phyloP scores from a whole-genome alignment of 2,113 vertebrate species.

The Carassius auratus region DNA sequence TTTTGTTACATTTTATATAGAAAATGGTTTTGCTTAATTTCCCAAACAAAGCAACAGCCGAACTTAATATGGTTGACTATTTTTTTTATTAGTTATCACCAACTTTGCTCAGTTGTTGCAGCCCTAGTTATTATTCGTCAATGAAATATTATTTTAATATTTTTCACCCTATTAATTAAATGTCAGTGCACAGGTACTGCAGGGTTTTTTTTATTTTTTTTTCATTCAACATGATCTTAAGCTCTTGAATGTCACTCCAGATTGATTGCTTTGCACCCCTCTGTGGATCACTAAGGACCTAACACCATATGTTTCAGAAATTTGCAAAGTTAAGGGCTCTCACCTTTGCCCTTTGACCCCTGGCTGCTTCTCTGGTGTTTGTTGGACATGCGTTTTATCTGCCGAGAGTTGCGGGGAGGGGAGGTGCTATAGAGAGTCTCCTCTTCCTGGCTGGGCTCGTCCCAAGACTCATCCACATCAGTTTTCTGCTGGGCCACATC shows the following conservation, averaged over 20 bases:
- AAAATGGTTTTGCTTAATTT: no score
- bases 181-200: background rate
- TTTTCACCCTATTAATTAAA: background rate
- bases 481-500: slow-evolving; percentile 74
- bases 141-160: background rate
- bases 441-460: slow-evolving; percentile 83
- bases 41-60: no score
- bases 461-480: slow-evolving; percentile 85
- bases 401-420: slow-evolving; percentile 88
- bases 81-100: no score
- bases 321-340: slow-evolving; percentile 7
- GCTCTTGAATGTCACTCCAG: background rate
- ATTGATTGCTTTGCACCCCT: background rate
- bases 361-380: slow-evolving; percentile 85
- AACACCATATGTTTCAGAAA: slow-evolving; percentile 24
- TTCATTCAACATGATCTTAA: background rate
- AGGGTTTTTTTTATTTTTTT: background rate
- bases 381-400: slow-evolving; percentile 92
- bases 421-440: slow-evolving; percentile 83
- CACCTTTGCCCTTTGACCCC: slow-evolving; percentile 76
- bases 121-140: background rate
- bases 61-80: no score
- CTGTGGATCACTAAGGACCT: background rate
- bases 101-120: background rate
- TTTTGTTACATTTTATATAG: no score